Evolutionary conservation across 2,888 invertebrate species (phyloP), one percentile per base, ranked within the genome.

Genomic region (Dynastes hyllus): DNA sequence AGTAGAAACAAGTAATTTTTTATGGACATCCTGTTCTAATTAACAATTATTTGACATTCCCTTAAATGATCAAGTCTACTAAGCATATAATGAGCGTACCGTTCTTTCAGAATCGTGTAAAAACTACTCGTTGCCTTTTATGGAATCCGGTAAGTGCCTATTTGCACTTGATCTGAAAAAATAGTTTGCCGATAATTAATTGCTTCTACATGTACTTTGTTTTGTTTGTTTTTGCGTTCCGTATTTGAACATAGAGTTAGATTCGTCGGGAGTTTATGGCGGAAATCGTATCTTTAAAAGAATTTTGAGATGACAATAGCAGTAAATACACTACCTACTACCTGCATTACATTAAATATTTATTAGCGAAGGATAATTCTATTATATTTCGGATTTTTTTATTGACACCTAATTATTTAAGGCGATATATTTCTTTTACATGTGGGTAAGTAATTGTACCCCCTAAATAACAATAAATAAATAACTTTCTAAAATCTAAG

Each of bases 91-190:
- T 58, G 55, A 58, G 1, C 55, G 55, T 22, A 58, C 55, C 16
- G 9, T 22, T 16, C 55, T 58, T 22, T 6, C n/a, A 58, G 22
- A 58, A 22, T 58, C 55, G 11, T 40, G 11, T 37, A 67, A 53
- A 69, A 69, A 69, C 22, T 51, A 27, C 51, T 13, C 29, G 0
- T 69, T 27, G 11, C 69, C 69, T 51, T 69, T 27, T 69, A 51
- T 2, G 50, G 69, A 27, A 16, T 50, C 69, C 13, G 32, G 69
- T 69, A 69, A 69, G 69, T 69, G 69, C 51, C 51, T 69, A 69
- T 69, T 69, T 69, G 53, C 69, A 53, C 69, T 69, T 69, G 69
- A 51, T 27, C 69, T 69, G 51, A 51, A 69, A 69, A 69, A 69
- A 69, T 69, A 27, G 51, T 29, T 29, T 3, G 51, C 27, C 13